Evolutionary conservation across 2,888 invertebrate species (phyloP).

Genomic region (Halocaridina rubra): DNA sequence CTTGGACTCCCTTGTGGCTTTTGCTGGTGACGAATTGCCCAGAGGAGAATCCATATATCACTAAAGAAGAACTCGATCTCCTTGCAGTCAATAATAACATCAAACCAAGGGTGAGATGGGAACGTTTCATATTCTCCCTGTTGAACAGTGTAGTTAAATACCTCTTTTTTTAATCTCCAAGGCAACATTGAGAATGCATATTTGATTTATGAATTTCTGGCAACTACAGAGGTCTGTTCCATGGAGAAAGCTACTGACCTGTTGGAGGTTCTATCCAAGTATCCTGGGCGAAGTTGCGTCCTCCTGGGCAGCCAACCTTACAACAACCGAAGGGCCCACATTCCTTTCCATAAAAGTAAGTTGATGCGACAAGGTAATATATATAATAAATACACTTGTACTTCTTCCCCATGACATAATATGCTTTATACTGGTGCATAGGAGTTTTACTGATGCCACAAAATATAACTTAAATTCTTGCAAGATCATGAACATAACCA

Average conservation of each 20-base stretch:
- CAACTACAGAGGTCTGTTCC: constrained; percentile 10
- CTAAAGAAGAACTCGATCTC: constrained; percentile 7
- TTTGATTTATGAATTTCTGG: too few relatives aligned
- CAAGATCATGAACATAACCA: too few relatives aligned
- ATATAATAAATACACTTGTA: too few relatives aligned
- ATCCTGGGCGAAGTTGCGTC: constrained; percentile 30
- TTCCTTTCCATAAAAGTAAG: constrained; percentile 36
- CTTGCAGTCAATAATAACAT: neutral
- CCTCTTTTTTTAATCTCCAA: too few relatives aligned
- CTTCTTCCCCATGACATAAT: too few relatives aligned
- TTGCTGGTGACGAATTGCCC: constrained; percentile 39
- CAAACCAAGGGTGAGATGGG: neutral
- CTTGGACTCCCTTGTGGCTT: constrained; percentile 46
- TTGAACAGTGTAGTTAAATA: too few relatives aligned
- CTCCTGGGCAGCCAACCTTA: constrained; percentile 32
- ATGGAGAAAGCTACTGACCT: constrained; percentile 23
- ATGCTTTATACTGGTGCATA: too few relatives aligned
- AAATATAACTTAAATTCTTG: too few relatives aligned
- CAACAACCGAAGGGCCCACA: constrained; percentile 27
- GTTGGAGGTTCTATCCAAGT: constrained; percentile 36
- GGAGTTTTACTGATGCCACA: too few relatives aligned
- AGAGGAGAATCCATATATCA: constrained; percentile 14
- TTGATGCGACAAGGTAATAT: too few relatives aligned
- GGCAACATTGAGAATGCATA: too few relatives aligned
- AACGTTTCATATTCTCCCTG: too few relatives aligned